phyloP scores from a whole-genome alignment of 2,113 vertebrate species.

The Petaurus breviceps region DNA sequence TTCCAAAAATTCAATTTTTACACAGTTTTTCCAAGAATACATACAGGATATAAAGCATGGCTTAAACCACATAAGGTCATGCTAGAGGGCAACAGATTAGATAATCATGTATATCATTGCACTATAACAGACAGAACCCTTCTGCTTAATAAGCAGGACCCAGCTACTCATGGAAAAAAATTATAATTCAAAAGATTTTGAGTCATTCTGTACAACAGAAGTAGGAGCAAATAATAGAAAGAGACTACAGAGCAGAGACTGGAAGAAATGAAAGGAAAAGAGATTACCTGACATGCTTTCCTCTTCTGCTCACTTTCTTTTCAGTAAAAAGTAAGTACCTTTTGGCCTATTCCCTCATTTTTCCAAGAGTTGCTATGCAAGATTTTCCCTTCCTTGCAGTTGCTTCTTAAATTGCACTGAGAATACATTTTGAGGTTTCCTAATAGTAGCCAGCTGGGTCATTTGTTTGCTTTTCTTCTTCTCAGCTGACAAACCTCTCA shows the following conservation, averaged over 20 bases:
- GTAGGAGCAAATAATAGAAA: neutral
- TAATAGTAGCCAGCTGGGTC: slow-evolving; percentile 2
- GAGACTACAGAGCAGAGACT: neutral
- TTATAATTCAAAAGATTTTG: neutral
- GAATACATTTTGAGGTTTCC: slow-evolving; percentile 24
- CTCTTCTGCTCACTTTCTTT: neutral
- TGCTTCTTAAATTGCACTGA: neutral
- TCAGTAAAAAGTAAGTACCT: neutral
- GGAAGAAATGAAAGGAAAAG: neutral
- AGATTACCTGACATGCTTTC: neutral
- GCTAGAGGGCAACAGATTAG: neutral
- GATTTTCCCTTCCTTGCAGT: neutral
- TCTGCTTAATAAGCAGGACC: neutral
- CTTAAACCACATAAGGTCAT: neutral
- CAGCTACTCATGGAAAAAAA: slow-evolving; percentile 28
- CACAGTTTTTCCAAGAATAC: slow-evolving; percentile 17
- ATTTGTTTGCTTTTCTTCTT: neutral
- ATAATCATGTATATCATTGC: neutral
- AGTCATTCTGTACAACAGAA: neutral
- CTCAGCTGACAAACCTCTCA: neutral
- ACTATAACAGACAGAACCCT: neutral
- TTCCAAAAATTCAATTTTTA: slow-evolving; percentile 42
- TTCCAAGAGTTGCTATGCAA: neutral
- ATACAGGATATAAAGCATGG: neutral
- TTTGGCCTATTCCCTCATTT: slow-evolving; percentile 3